phyloP scores from a whole-genome alignment of 2,797 vertebrate species.

The Moxostoma hubbsi region DNA sequence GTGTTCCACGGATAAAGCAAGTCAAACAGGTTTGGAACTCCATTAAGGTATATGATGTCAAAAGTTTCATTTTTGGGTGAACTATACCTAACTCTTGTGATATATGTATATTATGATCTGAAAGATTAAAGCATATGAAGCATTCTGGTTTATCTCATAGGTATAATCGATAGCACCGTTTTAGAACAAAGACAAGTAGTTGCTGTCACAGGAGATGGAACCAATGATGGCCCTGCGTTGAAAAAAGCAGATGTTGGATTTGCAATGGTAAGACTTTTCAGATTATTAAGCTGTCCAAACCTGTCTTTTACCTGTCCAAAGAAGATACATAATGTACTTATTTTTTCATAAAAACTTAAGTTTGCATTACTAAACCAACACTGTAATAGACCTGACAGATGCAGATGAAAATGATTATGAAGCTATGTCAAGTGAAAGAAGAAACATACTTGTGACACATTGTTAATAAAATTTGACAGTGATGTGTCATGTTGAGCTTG shows the following conservation, averaged over 20 bases:
- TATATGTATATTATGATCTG: not conserved
- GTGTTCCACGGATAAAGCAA: too few species aligned
- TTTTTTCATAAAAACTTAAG: not conserved
- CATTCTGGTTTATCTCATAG: constrained; percentile 69
- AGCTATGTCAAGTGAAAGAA: not conserved
- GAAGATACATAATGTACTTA: too few species aligned
- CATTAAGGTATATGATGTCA: too few species aligned
- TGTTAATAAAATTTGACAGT: not conserved
- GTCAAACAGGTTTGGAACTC: too few species aligned
- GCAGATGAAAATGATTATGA: not conserved
- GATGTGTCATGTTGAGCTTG: constrained; percentile 9
- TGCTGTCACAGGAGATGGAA: constrained; percentile 95
- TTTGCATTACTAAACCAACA: not conserved
- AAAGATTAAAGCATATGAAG: constrained; percentile 14
- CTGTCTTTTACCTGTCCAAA: too few species aligned
- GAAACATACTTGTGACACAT: not conserved
- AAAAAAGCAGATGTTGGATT: constrained; percentile 99
- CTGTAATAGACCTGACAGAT: not conserved
- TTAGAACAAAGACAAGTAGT: constrained; percentile 95
- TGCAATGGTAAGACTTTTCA: constrained; percentile 86
- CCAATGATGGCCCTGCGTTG: constrained; percentile 96
- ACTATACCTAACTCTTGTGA: too few species aligned
- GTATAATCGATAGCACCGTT: constrained; percentile 96
- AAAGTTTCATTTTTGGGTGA: not conserved
- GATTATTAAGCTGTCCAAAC: not conserved